Base-by-base conservation (phyloP, 1,140 invertebrate genomes). In the Nylanderia fulva region DNA sequence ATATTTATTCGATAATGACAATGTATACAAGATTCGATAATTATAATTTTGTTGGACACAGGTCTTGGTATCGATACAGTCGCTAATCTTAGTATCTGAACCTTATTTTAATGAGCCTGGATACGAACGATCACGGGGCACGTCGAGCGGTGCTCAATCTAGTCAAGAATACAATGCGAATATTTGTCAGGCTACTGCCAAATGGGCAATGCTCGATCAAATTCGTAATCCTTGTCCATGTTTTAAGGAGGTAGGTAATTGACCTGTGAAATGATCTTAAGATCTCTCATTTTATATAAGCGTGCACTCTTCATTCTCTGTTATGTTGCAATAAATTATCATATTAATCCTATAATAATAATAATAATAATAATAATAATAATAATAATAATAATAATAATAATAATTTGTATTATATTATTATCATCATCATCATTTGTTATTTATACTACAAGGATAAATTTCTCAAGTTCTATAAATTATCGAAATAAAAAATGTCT, bases 101-200 rank as follows among this genome's bases (percentile, higher is more conserved):
- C 99, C 99, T 9, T 99, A 99, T 94, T 99, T 99, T 95, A 99
- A 99, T 95, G 99, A 99, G 94, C 99, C 99, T 29, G 99, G 99
- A 29, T 99, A 99, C 95, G 99, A 99, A 95, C 96, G 98, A 85
- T 98, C 97, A 77, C 96, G 98, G 54, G 98, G 98, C 68, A 98
- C 98, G 64, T 96, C 98, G 27, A 97, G 97, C 36, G 99, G 98
- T 85, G 98, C 96, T 89, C 97, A 97, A 93, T 98, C 97, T 93
- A 98, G 97, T 89, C 96, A 97, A 90, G 98, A 99, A 94, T 99
- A 99, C 95, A 99, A 99, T 94, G 97, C 98, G 85, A 99, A 99
- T 94, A 99, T 99, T 91, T 97, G 98, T 94, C 98, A 99, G 95
- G 98, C 98, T 6, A 99, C 98, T 74, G 98, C 98, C 52, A 97